Conservation (phyloP, 2,888 invertebrate genomes). For the Trypoxylon attenuatum region DNA sequence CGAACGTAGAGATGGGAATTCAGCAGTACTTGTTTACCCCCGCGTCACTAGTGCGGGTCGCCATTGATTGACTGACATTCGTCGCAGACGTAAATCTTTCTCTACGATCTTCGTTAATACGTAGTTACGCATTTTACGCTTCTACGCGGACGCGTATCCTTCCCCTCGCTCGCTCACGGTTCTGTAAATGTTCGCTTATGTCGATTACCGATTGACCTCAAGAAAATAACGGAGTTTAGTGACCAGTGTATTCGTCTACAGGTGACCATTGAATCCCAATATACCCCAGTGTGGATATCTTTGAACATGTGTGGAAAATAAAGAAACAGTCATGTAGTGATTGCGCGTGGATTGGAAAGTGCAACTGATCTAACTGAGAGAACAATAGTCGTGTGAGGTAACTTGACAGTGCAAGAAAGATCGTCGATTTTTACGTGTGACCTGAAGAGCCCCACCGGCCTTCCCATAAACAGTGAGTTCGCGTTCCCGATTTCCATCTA, state of each 20-base stretch:
- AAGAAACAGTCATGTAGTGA: slow-evolving; percentile 10
- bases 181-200: neutral
- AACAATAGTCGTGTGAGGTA: neutral
- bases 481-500: too few species aligned
- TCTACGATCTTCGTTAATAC: neutral
- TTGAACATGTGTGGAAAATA: slow-evolving; percentile 13
- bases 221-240: neutral
- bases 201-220: neutral
- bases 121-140: neutral
- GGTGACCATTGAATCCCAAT: neutral
- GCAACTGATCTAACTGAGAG: neutral
- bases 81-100: neutral
- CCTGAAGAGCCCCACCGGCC: neutral
- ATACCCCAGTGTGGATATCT: slow-evolving; percentile 1
- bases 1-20: too few species aligned
- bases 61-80: slow-evolving; percentile 5
- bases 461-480: neutral
- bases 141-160: neutral
- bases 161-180: neutral
- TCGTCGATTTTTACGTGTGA: neutral
- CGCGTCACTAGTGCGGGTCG: neutral
- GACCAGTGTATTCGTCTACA: neutral
- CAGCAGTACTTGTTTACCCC: neutral
- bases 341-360: slow-evolving; percentile 1
- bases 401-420: neutral